phyloP scores from a whole-genome alignment of 2,888 invertebrate species.

The Athalia circularis region DNA sequence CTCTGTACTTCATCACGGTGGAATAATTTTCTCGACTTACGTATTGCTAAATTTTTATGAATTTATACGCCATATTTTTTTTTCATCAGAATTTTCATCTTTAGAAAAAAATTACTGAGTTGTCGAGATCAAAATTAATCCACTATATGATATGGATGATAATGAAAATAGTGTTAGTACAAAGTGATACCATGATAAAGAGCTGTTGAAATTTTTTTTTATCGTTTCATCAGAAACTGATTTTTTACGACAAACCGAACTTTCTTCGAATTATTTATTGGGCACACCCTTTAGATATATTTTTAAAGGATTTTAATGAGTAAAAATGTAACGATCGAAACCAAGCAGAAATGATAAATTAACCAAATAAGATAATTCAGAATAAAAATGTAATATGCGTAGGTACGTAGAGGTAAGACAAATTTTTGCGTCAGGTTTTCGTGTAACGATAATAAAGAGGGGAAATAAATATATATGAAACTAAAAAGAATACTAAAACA shows the following conservation, averaged over 20 bases:
- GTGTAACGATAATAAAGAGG: too few relatives aligned
- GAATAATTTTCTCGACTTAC: conserved; percentile 16
- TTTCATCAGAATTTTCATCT: neutral
- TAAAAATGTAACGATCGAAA: neutral
- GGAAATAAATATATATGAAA: neutral
- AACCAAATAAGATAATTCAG: neutral
- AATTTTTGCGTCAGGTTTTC: too few relatives aligned
- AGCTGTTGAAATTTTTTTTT: conserved; percentile 21
- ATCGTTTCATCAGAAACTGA: conserved; percentile 3
- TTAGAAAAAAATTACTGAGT: neutral
- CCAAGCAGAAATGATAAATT: neutral
- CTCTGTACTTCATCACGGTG: conserved; percentile 4
- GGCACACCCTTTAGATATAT: conserved; percentile 32
- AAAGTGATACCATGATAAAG: conserved; percentile 13
- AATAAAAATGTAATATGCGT: conserved; percentile 37
- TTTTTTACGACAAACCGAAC: conserved; percentile 5
- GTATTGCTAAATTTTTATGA: neutral
- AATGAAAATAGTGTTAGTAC: conserved; percentile 26
- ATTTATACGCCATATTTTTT: too few relatives aligned
- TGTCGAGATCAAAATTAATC: conserved; percentile 12
- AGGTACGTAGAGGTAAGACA: too few relatives aligned
- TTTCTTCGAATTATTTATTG: conserved; percentile 4
- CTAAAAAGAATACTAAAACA: conserved; percentile 4
- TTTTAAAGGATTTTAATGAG: neutral
- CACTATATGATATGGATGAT: neutral